phyloP scores from a whole-genome alignment of 1,140 invertebrate species.

The Trypoxylus dichotomus region DNA sequence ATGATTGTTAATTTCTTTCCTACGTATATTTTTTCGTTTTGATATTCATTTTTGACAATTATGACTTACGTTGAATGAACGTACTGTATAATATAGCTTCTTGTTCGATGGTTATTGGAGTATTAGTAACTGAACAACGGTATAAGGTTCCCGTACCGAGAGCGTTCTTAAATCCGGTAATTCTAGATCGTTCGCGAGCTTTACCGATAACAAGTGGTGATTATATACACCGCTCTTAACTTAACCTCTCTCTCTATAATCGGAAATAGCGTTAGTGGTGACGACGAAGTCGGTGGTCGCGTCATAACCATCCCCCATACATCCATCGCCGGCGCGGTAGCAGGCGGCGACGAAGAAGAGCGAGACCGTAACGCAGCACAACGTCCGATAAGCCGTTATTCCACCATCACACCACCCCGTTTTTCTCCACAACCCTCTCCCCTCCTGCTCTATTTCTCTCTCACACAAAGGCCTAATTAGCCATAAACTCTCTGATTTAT shows the following conservation, averaged over 20 bases:
- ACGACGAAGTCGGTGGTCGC: constrained; percentile 1
- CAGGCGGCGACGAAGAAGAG: constrained; percentile 14
- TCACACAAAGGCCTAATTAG: constrained; percentile 67
- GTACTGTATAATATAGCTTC: too few relatives aligned
- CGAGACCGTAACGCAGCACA: constrained; percentile 31
- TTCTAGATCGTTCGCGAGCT: background rate
- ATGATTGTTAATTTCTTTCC: too few relatives aligned
- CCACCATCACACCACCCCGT: constrained; percentile 37
- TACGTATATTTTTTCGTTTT: too few relatives aligned
- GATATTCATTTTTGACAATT: too few relatives aligned
- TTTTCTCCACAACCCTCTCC: background rate
- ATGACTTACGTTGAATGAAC: too few relatives aligned
- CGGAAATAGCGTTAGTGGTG: background rate
- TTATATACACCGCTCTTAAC: background rate
- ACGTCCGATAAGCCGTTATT: constrained; percentile 55
- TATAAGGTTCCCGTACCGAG: background rate
- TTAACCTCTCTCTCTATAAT: background rate
- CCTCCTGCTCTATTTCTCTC: constrained; percentile 36
- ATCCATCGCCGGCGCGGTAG: constrained; percentile 23
- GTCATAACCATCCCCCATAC: constrained; percentile 29
- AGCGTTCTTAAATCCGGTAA: background rate
- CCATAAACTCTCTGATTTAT: constrained; percentile 70
- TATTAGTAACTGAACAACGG: too few relatives aligned
- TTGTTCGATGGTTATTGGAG: too few relatives aligned
- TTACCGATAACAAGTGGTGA: background rate